Evolutionary conservation across 2,113 vertebrate species (phyloP).

Genomic region (Corythaixoides concolor): DNA sequence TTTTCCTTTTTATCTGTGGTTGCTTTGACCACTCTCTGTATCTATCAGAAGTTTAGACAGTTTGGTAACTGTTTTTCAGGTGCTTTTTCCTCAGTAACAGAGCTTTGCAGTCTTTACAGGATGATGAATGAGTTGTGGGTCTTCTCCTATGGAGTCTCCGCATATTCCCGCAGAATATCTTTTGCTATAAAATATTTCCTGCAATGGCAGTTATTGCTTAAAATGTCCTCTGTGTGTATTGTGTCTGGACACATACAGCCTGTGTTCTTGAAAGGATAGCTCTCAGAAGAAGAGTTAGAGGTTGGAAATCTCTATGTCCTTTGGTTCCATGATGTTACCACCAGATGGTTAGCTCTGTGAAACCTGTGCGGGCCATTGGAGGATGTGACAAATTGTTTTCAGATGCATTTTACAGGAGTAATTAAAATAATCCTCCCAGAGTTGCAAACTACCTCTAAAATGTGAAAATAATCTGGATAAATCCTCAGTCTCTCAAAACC

Average conservation of each 20-base stretch:
- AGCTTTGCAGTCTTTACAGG: background rate
- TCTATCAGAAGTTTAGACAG: background rate
- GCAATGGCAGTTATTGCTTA: background rate
- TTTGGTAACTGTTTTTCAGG: background rate
- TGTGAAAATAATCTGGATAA: background rate
- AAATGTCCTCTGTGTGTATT: background rate
- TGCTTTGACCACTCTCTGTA: background rate
- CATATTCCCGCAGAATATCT: background rate
- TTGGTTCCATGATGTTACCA: background rate
- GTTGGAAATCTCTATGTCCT: background rate
- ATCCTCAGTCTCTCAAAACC: background rate
- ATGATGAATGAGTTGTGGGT: background rate
- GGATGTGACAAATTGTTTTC: background rate
- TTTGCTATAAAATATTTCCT: background rate
- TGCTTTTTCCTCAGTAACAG: background rate
- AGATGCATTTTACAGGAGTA: background rate
- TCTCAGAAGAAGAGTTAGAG: background rate
- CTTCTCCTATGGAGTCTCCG: background rate
- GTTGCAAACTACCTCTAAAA: background rate
- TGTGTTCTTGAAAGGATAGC: background rate
- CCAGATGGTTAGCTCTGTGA: background rate
- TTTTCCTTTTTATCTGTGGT: background rate
- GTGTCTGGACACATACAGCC: fast-evolving
- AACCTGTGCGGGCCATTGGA: background rate
- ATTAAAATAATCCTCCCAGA: background rate